These are phyloP conservation scores for Enteromius anoplus DNA, from an alignment of 2,797 vertebrate species.

Conservation along the genomic window DNA sequence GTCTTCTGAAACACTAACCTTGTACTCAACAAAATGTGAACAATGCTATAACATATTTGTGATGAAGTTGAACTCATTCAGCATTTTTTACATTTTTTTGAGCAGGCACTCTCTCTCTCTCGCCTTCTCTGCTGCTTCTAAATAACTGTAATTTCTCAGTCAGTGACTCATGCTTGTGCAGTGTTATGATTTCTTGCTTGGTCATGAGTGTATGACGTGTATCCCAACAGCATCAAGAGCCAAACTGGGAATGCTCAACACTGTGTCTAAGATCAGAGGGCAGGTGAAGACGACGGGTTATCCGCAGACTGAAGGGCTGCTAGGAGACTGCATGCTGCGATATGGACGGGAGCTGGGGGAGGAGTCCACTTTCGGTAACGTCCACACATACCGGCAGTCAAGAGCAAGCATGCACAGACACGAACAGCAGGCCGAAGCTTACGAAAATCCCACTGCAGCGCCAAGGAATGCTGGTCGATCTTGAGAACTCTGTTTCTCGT, in stretches of 20 bases:
- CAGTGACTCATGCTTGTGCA: not conserved
- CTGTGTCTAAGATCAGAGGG: constrained; percentile 93
- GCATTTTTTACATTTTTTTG: too few species aligned
- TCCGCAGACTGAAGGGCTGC: constrained; percentile 90
- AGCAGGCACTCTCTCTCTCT: not conserved
- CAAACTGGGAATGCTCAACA: constrained; percentile 92
- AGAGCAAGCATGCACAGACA: constrained; percentile 11
- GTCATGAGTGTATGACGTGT: not conserved
- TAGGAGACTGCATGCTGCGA: constrained; percentile 94
- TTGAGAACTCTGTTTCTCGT: not conserved
- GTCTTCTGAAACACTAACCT: not conserved
- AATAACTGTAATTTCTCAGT: not conserved
- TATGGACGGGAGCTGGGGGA: constrained; percentile 90
- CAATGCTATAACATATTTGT: too few species aligned
- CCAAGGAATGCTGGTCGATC: constrained; percentile 29
- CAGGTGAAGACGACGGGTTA: constrained; percentile 91
- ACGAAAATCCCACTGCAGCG: constrained; percentile 39
- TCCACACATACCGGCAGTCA: not conserved
- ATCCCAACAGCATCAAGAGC: constrained; percentile 84
- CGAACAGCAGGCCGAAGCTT: not conserved
- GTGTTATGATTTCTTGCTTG: constrained; percentile 1
- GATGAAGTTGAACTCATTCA: too few species aligned
- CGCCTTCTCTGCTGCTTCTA: not conserved
- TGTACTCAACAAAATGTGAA: not conserved
- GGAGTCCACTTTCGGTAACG: constrained; percentile 87